Conservation (phyloP, 1,140 invertebrate genomes). For the Drosophila funebris region DNA sequence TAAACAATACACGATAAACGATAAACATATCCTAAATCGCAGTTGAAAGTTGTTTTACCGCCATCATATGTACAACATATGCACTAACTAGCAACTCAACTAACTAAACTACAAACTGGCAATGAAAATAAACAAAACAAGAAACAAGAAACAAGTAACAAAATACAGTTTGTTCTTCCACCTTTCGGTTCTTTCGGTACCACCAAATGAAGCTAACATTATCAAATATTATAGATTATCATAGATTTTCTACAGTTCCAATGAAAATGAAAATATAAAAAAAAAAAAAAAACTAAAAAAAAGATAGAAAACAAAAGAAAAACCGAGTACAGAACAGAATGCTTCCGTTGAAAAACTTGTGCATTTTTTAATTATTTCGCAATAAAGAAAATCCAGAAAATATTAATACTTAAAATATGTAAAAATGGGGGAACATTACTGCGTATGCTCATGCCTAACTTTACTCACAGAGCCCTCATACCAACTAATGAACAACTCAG, state of each 20-base stretch:
- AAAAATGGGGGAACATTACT: conserved; percentile 13
- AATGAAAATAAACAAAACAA: conserved; percentile 29
- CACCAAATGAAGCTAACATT: conserved; percentile 54
- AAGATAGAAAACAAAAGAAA: conserved; percentile 11
- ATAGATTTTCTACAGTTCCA: conserved; percentile 67
- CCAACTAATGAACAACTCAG: not conserved
- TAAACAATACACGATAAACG: conserved; percentile 10
- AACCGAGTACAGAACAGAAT: conserved; percentile 31
- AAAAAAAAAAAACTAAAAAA: conserved; percentile 5
- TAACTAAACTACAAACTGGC: conserved; percentile 22
- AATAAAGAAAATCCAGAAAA: not conserved
- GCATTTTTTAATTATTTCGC: conserved; percentile 31
- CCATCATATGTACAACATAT: conserved; percentile 15
- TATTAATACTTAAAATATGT: not conserved
- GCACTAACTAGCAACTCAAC: conserved; percentile 20
- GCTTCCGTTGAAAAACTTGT: conserved; percentile 63
- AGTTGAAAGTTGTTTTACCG: conserved; percentile 44
- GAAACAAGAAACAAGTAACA: not conserved
- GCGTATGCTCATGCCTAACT: conserved; percentile 2
- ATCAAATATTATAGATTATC: conserved; percentile 37
- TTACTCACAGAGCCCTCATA: not conserved
- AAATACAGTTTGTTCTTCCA: conserved; percentile 64
- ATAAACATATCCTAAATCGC: conserved; percentile 60
- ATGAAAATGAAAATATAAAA: conserved; percentile 11
- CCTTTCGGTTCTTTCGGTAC: conserved; percentile 72